phyloP scores from a whole-genome alignment of 2,888 invertebrate species.

The Drosophila fulvimacula region DNA sequence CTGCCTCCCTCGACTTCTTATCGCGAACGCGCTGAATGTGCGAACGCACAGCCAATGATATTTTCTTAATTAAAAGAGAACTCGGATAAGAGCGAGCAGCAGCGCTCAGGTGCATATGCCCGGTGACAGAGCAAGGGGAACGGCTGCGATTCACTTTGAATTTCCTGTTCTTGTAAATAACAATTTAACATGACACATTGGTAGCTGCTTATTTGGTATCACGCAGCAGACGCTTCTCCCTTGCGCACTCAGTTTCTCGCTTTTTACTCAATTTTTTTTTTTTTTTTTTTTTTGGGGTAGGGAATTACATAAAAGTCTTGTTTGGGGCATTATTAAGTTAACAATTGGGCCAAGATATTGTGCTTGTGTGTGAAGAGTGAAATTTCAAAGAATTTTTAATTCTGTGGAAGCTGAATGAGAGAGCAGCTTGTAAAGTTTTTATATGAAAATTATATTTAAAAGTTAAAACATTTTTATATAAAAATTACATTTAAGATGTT shows the following conservation, averaged over 20 bases:
- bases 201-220: constrained; percentile 46
- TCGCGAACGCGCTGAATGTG: constrained; percentile 42
- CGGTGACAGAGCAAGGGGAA: constrained; percentile 18
- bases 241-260: constrained; percentile 1
- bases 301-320: neutral
- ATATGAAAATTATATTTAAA: neutral
- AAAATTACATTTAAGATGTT: neutral
- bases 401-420: neutral
- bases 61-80: constrained; percentile 76
- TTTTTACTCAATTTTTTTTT: too few relatives aligned
- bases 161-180: constrained; percentile 81
- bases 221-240: constrained; percentile 27
- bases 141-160: constrained; percentile 57
- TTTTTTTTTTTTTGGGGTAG: neutral
- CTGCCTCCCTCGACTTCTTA: constrained; percentile 50
- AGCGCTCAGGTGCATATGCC: constrained; percentile 56
- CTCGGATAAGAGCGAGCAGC: constrained; percentile 58
- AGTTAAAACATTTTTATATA: neutral
- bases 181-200: constrained; percentile 77
- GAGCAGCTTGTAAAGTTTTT: too few relatives aligned
- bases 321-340: constrained; percentile 1
- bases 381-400: neutral
- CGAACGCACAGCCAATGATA: constrained; percentile 62
- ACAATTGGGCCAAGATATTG: neutral
- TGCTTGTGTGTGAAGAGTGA: neutral